Conservation (phyloP, 2,113 vertebrate genomes). For the Nibea coibor region DNA sequence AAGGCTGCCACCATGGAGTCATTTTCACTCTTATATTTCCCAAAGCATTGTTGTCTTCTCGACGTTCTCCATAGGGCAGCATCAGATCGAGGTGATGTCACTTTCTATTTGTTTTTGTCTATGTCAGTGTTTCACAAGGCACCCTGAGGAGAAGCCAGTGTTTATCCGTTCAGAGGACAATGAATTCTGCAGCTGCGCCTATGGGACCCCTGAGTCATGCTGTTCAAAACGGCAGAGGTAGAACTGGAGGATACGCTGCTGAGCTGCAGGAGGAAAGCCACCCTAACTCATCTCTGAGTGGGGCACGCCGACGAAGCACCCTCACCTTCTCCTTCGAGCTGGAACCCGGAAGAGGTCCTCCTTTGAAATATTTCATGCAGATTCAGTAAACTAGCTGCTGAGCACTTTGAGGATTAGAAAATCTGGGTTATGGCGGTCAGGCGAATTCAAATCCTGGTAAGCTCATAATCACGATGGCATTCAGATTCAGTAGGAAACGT, state of each 20-base stretch:
- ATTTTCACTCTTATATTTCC: conserved; percentile 21
- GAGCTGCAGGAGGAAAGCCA: conserved; percentile 5
- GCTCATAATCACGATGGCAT: conserved; percentile 68
- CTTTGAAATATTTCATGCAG: too few relatives aligned
- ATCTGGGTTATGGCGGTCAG: conserved; percentile 27
- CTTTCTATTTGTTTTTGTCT: conserved; percentile 59
- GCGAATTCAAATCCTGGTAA: conserved; percentile 68
- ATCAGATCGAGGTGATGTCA: conserved; percentile 51
- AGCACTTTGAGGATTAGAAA: conserved; percentile 58
- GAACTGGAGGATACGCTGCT: background rate
- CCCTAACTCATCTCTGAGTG: conserved; percentile 7
- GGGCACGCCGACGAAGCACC: conserved; percentile 25
- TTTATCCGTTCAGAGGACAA: conserved; percentile 57
- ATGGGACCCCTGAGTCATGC: conserved; percentile 61
- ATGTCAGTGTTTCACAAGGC: conserved; percentile 32
- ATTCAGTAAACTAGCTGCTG: background rate
- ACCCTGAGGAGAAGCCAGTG: conserved; percentile 42
- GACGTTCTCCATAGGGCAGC: conserved; percentile 15
- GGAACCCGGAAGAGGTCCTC: too few relatives aligned
- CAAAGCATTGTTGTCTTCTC: background rate
- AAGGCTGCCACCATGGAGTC: conserved; percentile 12
- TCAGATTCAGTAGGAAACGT: conserved; percentile 51
- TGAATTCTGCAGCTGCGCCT: conserved; percentile 56
- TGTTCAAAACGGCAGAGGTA: conserved; percentile 1
- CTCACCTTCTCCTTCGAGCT: background rate